Evolutionary conservation across 2,888 invertebrate genomes (phyloP), one percentile per base, ranked within the genome.

Genomic region (Isotomurus palustris): DNA sequence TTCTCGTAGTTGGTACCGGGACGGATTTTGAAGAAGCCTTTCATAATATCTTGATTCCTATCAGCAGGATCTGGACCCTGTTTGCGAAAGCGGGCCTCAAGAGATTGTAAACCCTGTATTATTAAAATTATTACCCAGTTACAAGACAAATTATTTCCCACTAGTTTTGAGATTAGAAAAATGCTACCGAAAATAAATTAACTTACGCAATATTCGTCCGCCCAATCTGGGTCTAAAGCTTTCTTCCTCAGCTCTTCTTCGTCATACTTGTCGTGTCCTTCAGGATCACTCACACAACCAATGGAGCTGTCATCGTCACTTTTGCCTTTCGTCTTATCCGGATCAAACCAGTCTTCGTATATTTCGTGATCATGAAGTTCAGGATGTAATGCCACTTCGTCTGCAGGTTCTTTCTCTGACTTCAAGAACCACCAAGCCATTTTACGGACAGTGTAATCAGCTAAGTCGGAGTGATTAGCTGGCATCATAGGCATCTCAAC

Each of bases 201-300:
- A 50, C 62, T 29, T 58, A 58, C 62, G 28, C 58, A 58, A 49
- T 55, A 62, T 21, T 62, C 62, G 52, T 62, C 62, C 1, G 54
- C 50, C 48, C 54, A 50, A 19, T 62, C 62, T 6, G 58, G 36
- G 48, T 62, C 62, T 10, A 36, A 35, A 10, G 56, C 36, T n/a
- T n/a, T n/a, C 29, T 41, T 55, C 1, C 19, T 29, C 6, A 43
- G 50, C 28, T 44, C 47, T 17, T 47, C 45, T 1, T 28, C 35
- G 8, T 55, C 24, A 8, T 40, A 6, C 2, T 45, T 40, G 12
- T 29, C 43, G 10, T 48, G 1, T 3, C 62, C 62, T 52, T 62
- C 62, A 2, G 62, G 62, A 49, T 62, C 62, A 48, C 62, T 62
- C 1, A 62, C 62, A 38, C 58, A 58, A 2, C 62, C 62, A n/a